Evolutionary conservation across 2,797 vertebrate genomes (phyloP).

Genomic region (Okamejei kenojei): DNA sequence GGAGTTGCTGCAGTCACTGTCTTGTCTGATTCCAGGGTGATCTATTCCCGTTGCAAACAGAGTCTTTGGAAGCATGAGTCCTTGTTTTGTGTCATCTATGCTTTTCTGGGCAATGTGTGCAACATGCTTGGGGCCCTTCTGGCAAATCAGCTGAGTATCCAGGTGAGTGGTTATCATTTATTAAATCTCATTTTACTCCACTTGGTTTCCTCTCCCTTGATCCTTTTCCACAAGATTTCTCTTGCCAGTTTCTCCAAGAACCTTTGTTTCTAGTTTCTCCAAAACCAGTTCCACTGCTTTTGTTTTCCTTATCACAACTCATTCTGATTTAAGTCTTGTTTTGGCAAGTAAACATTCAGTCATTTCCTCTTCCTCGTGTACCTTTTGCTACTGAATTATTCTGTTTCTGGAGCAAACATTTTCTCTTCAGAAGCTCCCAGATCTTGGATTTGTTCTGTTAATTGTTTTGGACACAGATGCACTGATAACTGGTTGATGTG

Average conservation of each 20-base stretch:
- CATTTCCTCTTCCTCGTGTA: neutral
- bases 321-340: neutral
- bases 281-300: neutral
- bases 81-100: conserved; percentile 50
- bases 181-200: neutral
- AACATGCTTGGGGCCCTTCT: conserved; percentile 58
- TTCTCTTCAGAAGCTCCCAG: neutral
- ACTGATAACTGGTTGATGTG: neutral
- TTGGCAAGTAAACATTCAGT: neutral
- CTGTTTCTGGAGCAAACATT: neutral
- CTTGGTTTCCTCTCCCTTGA: neutral
- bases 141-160: conserved; percentile 63
- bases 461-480: neutral
- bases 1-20: neutral
- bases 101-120: conserved; percentile 66
- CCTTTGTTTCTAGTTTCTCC: neutral
- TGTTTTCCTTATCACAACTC: neutral
- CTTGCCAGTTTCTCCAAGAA: neutral
- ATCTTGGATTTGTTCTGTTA: neutral
- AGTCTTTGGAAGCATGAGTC: conserved; percentile 43
- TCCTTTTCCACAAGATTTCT: neutral
- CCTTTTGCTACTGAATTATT: neutral
- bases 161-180: conserved; percentile 51
- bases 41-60: conserved; percentile 51
- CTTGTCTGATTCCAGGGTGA: conserved; percentile 47